Base-by-base conservation (phyloP, 2,888 invertebrate genomes). In the Thymelicus lineola region DNA sequence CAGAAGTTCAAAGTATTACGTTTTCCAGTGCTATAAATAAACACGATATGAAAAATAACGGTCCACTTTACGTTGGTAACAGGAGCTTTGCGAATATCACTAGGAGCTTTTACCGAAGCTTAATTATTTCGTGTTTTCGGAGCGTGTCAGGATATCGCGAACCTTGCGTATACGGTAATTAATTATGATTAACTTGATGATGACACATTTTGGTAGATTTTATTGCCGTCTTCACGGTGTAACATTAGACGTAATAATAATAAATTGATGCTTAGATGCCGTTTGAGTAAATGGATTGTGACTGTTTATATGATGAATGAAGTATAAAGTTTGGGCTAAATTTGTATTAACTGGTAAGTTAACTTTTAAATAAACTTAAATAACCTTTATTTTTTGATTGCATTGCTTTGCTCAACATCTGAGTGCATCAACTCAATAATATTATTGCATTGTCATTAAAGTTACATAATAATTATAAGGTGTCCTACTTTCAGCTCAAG, bases 141-240 rank as follows among this genome's bases (percentile, higher is more conserved):
- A 45, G 35, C 61, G 61, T 60, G 17, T 53, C 50, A 50, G 45
- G 61, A 60, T 61, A 46, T 45, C 55, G 66, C 45, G 55, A 61
- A 61, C 61, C 38, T 67, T 67, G 61, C 67, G 55, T 45, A 53
- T 62, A 17, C 45, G 20, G 15, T 67, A 68, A 68, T 68, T 68
- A 68, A 68, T 68, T 68, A 62, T 62, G 55, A 68, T 68, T 68
- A 68, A 68, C 57, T 57, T 62, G 68, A 62, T 62, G 62, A 62
- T 62, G 46, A 55, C n/a, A 55, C 42, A 9, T 55, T 63, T 63
- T 53, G 50, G 50, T 50, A 53, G 62, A 50, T 35, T 12, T 63
- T 35, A 17, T 48, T 48, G 35, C 38, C 15, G 50, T 63, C 63
- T 53, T 63, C 63, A 38, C 36, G 17, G 36, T 46, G 28, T 7